These are phyloP conservation scores for Meloidogyne hapla DNA, from an alignment of 1,140 invertebrate species.

Conservation along the genomic window DNA sequence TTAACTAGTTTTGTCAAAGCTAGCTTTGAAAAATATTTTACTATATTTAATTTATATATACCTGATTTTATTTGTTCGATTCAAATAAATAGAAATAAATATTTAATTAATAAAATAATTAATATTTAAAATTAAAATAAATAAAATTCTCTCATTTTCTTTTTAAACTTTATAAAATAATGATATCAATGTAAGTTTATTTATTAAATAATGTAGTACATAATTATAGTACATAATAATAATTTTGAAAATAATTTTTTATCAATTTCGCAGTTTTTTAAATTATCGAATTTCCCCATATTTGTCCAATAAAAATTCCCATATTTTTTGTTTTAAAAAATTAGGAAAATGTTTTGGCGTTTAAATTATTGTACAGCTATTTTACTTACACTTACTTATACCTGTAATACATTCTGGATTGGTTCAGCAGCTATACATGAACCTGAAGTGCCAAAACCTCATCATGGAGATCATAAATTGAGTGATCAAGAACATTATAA, in stretches of 20 bases:
- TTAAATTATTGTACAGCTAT: constrained; percentile 24
- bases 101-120: neutral
- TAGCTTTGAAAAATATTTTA: no score
- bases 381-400: constrained; percentile 15
- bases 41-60: no score
- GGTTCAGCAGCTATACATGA: constrained; percentile 16
- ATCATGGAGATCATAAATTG: constrained; percentile 25
- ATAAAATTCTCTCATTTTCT: neutral
- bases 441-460: constrained; percentile 12
- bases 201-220: neutral
- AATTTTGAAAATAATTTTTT: neutral
- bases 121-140: neutral
- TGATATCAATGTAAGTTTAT: neutral
- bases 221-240: neutral
- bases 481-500: constrained; percentile 22
- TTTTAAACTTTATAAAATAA: neutral
- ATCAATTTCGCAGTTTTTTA: no score
- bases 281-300: no score
- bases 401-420: constrained; percentile 24
- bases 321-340: neutral
- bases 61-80: neutral
- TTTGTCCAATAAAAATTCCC: no score
- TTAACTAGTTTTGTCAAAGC: no score
- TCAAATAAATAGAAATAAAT: neutral
- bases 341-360: constrained; percentile 27